Conservation (phyloP, 1,140 invertebrate genomes). For the Heliconius hewitsoni region DNA sequence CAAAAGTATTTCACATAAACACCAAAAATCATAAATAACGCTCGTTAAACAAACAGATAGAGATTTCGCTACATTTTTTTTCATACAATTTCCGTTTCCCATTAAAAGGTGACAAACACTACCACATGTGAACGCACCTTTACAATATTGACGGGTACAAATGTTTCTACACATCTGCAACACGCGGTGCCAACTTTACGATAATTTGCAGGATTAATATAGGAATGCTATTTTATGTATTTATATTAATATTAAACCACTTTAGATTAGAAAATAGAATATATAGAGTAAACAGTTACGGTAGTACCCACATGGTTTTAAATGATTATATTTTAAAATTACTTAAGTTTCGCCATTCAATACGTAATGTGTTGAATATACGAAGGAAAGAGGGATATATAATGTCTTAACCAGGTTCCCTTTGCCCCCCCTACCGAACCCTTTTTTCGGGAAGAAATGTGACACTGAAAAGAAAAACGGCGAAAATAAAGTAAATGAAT, state of each 20-base stretch:
- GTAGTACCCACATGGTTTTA: neutral
- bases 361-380: too few species aligned
- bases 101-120: conserved; percentile 14
- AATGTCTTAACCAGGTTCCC: too few species aligned
- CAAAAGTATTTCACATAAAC: neutral
- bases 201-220: conserved; percentile 14
- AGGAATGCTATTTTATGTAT: neutral
- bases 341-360: too few species aligned
- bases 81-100: neutral
- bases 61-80: neutral
- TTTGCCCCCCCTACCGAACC: too few species aligned
- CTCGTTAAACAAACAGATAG: neutral
- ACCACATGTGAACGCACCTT: conserved; percentile 26
- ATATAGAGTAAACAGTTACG: too few species aligned
- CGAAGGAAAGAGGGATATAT: too few species aligned
- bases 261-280: neutral
- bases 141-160: conserved; percentile 25
- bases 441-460: too few species aligned
- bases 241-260: neutral
- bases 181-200: conserved; percentile 12
- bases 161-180: conserved; percentile 27
- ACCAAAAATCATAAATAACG: neutral
- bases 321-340: too few species aligned
- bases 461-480: too few species aligned
- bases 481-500: too few species aligned